A percentile compares a stretch with the other conserved stretches of the same genome.
Evolutionary conservation across 2,113 vertebrate genomes (phyloP).

Genomic region (Orthonyx spaldingii): DNA sequence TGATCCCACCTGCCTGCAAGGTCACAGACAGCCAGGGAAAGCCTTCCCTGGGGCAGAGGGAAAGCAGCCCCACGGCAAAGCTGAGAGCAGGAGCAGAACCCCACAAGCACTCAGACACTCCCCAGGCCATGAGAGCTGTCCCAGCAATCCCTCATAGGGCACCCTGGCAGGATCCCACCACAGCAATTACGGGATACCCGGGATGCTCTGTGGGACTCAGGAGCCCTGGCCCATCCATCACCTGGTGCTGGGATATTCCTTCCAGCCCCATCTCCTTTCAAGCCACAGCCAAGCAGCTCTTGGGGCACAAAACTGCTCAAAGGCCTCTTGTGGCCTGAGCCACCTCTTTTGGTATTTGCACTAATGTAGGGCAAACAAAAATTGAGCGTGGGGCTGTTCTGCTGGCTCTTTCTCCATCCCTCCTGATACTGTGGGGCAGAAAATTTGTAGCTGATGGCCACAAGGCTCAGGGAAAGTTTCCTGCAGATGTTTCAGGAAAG

Average conservation of each 20-base stretch:
- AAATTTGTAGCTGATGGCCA: neutral
- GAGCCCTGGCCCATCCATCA: neutral
- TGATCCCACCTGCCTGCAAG: neutral
- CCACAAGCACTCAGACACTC: accelerated
- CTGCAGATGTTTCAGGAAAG: neutral
- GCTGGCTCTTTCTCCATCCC: neutral
- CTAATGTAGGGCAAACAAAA: conserved; percentile 16
- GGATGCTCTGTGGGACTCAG: neutral
- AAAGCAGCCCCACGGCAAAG: neutral
- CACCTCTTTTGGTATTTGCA: conserved; percentile 5
- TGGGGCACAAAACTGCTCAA: accelerated
- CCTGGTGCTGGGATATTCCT: accelerated
- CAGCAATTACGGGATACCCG: accelerated
- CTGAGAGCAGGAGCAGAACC: neutral
- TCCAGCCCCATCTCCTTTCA: neutral
- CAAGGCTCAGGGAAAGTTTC: neutral
- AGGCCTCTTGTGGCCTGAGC: neutral
- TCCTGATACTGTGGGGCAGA: neutral
- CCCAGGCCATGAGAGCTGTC: accelerated
- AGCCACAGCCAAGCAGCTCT: neutral
- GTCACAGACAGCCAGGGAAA: neutral
- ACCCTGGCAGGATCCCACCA: neutral
- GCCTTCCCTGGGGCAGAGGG: neutral
- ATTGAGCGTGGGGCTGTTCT: conserved; percentile 19
- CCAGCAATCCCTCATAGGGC: accelerated